These are phyloP conservation scores for Zenarchopterus dispar DNA, from an alignment of 2,797 vertebrate genomes.

Conservation along the genomic window DNA sequence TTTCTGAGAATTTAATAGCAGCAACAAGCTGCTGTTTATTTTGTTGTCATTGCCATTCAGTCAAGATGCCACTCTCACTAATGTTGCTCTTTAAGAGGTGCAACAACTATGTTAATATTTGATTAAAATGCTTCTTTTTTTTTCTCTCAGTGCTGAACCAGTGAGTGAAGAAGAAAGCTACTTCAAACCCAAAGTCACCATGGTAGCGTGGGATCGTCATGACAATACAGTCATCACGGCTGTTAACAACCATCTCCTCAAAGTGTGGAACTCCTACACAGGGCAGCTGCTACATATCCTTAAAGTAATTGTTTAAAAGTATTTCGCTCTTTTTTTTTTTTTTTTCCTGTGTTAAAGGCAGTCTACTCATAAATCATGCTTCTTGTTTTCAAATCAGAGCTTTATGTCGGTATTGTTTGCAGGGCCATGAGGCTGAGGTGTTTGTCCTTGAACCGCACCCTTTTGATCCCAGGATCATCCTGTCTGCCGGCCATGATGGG, in stretches of 20 bases:
- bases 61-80: too few species aligned
- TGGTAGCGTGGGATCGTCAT: conserved; percentile 97
- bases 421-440: conserved; percentile 96
- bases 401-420: conserved; percentile 34
- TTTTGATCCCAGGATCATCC: conserved; percentile 93
- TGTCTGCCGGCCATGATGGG: conserved; percentile 96
- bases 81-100: neutral
- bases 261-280: conserved; percentile 96
- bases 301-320: conserved; percentile 79
- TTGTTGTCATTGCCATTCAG: neutral
- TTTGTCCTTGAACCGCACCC: conserved; percentile 97
- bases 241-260: conserved; percentile 95
- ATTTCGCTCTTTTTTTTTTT: neutral
- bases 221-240: conserved; percentile 94
- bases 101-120: neutral
- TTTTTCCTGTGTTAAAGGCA: neutral
- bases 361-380: neutral
- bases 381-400: neutral
- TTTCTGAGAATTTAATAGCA: neutral
- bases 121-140: neutral
- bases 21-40: neutral
- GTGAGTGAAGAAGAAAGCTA: conserved; percentile 89
- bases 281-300: conserved; percentile 94
- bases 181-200: conserved; percentile 97
- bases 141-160: conserved; percentile 69